Conservation (phyloP, 2,797 vertebrate species). For the Sebastes kiyomatsui region DNA sequence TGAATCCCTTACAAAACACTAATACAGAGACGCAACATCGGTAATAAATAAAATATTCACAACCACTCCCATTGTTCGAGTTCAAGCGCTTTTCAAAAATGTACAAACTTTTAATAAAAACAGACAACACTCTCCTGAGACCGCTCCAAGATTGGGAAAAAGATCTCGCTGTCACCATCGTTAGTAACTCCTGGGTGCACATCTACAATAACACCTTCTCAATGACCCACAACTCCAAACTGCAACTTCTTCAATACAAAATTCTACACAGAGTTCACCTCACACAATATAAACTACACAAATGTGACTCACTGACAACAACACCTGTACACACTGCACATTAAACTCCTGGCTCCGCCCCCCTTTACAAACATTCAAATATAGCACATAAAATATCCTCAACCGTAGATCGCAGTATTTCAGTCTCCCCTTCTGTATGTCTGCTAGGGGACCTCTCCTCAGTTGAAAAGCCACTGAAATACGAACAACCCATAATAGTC, state of each 20-base stretch:
- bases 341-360: neutral
- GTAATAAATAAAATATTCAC: neutral
- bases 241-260: neutral
- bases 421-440: neutral
- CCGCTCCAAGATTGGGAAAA: neutral
- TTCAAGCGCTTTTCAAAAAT: neutral
- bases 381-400: neutral
- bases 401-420: neutral
- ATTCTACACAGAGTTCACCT: neutral
- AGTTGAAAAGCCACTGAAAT: too few species aligned
- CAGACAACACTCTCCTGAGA: neutral
- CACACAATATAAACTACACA: neutral
- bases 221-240: neutral
- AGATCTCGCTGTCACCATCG: neutral
- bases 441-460: neutral
- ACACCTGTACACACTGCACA: neutral
- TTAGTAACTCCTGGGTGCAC: neutral
- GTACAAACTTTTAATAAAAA: neutral
- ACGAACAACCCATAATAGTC: too few species aligned
- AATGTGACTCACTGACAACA: neutral
- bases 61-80: neutral
- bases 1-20: neutral
- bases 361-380: too few species aligned
- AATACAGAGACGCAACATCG: neutral
- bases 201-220: neutral